phyloP scores from a whole-genome alignment of 2,888 invertebrate species.

The Noctua comes region DNA sequence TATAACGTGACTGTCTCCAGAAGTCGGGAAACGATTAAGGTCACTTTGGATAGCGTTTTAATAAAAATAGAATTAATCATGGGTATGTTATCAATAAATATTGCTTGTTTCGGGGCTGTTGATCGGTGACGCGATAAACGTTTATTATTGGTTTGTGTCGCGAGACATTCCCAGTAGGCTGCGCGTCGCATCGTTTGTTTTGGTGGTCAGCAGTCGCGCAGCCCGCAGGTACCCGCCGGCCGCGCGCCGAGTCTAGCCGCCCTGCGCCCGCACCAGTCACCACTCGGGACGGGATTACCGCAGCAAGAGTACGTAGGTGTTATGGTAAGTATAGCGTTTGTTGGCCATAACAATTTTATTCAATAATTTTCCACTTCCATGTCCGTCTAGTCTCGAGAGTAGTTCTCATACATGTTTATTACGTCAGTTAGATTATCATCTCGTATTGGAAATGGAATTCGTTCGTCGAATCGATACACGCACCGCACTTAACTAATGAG shows the following conservation, averaged over 20 bases:
- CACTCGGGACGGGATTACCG: background rate
- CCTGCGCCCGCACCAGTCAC: background rate
- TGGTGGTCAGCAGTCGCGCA: conserved; percentile 21
- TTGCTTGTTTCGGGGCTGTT: conserved; percentile 36
- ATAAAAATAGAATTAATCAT: conserved; percentile 65
- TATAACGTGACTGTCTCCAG: conserved; percentile 55
- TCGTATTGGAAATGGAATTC: conserved; percentile 65
- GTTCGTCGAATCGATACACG: conserved; percentile 63
- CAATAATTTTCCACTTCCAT: background rate
- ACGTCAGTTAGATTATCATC: conserved; percentile 58
- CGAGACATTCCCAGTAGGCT: conserved; percentile 58
- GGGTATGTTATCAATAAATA: conserved; percentile 66
- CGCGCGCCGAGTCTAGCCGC: background rate
- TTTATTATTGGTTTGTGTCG: conserved; percentile 63
- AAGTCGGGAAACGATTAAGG: conserved; percentile 61
- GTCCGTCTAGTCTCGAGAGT: conserved; percentile 9
- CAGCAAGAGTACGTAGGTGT: background rate
- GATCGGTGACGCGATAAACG: conserved; percentile 65
- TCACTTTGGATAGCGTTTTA: conserved; percentile 59
- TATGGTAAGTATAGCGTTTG: background rate
- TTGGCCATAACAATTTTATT: background rate
- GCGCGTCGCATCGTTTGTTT: conserved; percentile 42
- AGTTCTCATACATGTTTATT: conserved; percentile 52
- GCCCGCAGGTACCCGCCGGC: conserved; percentile 2
- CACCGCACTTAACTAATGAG: conserved; percentile 62